Conservation (phyloP, 1,140 invertebrate species). For the Contarinia nasturtii region DNA sequence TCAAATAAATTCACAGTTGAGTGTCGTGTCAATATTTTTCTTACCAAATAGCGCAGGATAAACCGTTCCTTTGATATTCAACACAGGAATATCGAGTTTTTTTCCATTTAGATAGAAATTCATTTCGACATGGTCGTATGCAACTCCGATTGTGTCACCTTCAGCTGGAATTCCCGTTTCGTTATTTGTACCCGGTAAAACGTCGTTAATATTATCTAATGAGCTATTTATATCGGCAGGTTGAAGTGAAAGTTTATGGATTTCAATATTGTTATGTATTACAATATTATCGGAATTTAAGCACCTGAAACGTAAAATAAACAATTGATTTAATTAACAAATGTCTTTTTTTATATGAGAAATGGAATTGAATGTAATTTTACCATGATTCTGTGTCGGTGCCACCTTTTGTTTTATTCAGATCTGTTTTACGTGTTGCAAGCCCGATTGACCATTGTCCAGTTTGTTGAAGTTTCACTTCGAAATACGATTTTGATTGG, state of each 20-base stretch:
- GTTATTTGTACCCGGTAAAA: conserved; percentile 23
- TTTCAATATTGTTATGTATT: conserved; percentile 61
- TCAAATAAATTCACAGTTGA: conserved; percentile 2
- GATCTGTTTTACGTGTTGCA: conserved; percentile 67
- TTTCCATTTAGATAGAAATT: conserved; percentile 92
- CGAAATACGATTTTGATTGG: conserved; percentile 98
- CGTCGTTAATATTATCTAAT: conserved; percentile 6
- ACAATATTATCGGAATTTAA: conserved; percentile 76
- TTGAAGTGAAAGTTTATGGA: conserved; percentile 39
- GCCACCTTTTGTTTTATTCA: conserved; percentile 68
- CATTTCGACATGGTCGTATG: conserved; percentile 91
- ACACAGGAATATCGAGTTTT: conserved; percentile 63
- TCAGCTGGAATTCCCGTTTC: conserved; percentile 48
- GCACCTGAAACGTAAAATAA: too few relatives aligned
- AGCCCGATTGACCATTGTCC: conserved; percentile 91
- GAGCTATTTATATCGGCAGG: conserved; percentile 11
- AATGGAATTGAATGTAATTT: too few relatives aligned
- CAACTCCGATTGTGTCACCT: conserved; percentile 86
- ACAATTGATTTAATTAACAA: too few relatives aligned
- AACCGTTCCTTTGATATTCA: conserved; percentile 75
- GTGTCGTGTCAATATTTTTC: too few relatives aligned
- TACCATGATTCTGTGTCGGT: conserved; percentile 83
- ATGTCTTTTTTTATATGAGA: too few relatives aligned
- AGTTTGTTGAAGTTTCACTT: conserved; percentile 92
- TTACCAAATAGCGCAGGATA: conserved; percentile 89